Evolutionary conservation across 2,113 vertebrate species (phyloP), one percentile per base, ranked within the genome.

Genomic region (Cephalopholis sonnerati): DNA sequence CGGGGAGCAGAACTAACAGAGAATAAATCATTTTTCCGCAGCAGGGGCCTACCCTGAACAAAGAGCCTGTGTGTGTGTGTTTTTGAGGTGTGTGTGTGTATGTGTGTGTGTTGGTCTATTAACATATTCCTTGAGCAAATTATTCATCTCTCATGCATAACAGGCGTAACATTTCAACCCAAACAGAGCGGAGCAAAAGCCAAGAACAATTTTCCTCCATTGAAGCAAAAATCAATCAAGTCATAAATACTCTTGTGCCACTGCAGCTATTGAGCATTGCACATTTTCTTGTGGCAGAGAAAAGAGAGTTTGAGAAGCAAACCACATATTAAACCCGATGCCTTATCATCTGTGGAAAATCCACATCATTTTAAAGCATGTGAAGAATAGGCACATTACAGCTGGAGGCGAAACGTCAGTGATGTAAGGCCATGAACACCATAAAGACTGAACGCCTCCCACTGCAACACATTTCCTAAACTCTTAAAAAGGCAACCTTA

Each of bases 1-100:
- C 27, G 61, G 89, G 77, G 78, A 91, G 84, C 90, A 89, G 90
- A 71, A 91, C 89, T 71, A 90, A 92, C 88, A 82, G 53, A 81
- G 84, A 90, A 92, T 93, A 93, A 93, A 92, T 94, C 87, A 93
- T 86, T 90, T 91, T 92, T 91, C 89, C 86, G 7, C 76, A 85
- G 89, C 74, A 46, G 81, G 39, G 70, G 89, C 86, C 87, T 64
- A 44, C 58, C 41, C 54, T 22, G 79, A 90, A 94, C 92, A 94
- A 94, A 94, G 93, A 87, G 83, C 86, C 88, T 53, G 84, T 92
- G 91, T 93, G 81, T 70, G 16, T 73, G 65, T 65, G 73, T 64
- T 55, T 65, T 66, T 44, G 22, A 24, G 18, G 36, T 71, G 32
- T 66, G 46, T 58, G 32, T 72, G 54, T 67, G 46, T 53, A 68